phyloP scores from a whole-genome alignment of 2,797 vertebrate genomes.

The Argentina silus region DNA sequence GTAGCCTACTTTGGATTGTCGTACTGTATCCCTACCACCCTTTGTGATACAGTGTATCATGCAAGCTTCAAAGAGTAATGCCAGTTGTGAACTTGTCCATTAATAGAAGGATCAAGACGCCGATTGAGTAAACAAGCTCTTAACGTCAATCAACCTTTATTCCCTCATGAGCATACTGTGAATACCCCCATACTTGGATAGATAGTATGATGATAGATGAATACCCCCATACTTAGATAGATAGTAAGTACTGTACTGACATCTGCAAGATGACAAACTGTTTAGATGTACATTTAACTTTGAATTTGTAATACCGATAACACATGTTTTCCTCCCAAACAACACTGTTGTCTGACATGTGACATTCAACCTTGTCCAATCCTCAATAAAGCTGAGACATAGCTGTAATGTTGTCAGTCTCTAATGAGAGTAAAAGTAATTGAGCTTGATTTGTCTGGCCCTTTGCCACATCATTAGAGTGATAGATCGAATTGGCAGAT shows the following conservation, averaged over 20 bases:
- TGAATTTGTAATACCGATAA: not conserved
- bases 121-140: not conserved
- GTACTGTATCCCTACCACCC: not conserved
- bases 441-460: constrained; percentile 85
- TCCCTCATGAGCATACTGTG: not conserved
- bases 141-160: not conserved
- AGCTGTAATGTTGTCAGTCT: constrained; percentile 83
- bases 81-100: not conserved
- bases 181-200: not conserved
- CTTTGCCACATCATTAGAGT: constrained; percentile 87
- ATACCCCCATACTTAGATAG: not conserved
- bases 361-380: constrained; percentile 73
- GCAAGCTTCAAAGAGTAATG: not conserved
- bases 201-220: not conserved
- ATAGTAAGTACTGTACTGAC: not conserved
- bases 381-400: constrained; percentile 54
- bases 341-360: constrained; percentile 9
- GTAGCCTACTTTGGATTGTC: not conserved
- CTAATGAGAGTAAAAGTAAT: constrained; percentile 85
- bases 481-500: constrained; percentile 86
- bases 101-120: not conserved
- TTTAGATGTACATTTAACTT: not conserved
- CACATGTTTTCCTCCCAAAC: not conserved
- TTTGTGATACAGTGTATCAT: not conserved
- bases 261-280: not conserved